Evolutionary conservation across 2,888 invertebrate genomes (phyloP).

Genomic region (Subacronicta megacephala): DNA sequence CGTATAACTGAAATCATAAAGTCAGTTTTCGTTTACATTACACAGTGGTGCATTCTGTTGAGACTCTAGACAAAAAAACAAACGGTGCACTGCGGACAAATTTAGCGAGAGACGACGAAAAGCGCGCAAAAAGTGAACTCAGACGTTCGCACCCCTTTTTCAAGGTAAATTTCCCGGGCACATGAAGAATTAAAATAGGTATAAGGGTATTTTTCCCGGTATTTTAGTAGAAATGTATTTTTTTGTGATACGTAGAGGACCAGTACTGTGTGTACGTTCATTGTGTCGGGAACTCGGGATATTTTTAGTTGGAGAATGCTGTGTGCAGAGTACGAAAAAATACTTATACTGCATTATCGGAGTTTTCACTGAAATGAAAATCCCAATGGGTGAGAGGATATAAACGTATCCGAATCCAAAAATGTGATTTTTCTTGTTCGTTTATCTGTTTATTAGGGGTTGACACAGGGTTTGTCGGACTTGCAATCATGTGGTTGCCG

Average conservation of each 20-base stretch:
- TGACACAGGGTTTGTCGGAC: too few species aligned
- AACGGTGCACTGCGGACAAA: conserved; percentile 72
- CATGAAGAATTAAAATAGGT: conserved; percentile 66
- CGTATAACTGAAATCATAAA: conserved; percentile 58
- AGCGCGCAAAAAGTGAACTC: conserved; percentile 64
- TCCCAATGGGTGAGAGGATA: too few species aligned
- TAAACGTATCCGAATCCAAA: too few species aligned
- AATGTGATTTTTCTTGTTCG: too few species aligned
- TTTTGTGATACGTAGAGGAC: background rate
- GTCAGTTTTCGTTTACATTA: conserved; percentile 63
- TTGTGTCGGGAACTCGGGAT: background rate
- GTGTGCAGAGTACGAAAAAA: background rate
- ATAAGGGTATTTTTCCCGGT: conserved; percentile 44
- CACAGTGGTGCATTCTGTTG: conserved; percentile 63
- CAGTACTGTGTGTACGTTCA: conserved; percentile 5
- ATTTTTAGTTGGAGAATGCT: conserved; percentile 2
- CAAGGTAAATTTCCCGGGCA: conserved; percentile 66
- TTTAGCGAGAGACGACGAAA: conserved; percentile 77
- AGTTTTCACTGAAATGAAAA: too few species aligned
- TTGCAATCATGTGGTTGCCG: too few species aligned
- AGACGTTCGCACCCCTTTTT: conserved; percentile 73
- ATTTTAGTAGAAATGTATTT: conserved; percentile 39
- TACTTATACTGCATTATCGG: too few species aligned
- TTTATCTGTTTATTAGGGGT: too few species aligned
- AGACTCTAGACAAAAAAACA: conserved; percentile 55